Conservation (phyloP, 2,888 invertebrate species). For the Drosophila austrosaltans region DNA sequence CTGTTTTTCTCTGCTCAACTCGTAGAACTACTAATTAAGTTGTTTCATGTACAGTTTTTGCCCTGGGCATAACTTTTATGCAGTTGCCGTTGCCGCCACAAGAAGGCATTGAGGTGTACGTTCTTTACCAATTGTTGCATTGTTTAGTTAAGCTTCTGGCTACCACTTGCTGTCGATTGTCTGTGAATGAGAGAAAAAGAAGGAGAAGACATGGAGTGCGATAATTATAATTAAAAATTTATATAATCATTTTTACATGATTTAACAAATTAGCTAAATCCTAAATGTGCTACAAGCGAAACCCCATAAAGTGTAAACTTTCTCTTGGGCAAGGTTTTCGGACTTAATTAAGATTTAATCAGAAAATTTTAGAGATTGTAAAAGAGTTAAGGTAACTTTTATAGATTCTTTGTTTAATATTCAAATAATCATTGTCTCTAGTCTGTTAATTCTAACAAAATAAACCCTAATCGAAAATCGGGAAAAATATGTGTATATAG, state of each 20-base stretch:
- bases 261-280: conserved; percentile 31
- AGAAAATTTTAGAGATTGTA: too few relatives aligned
- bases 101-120: conserved; percentile 62
- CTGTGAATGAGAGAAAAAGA: conserved; percentile 21
- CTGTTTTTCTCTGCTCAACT: conserved; percentile 49
- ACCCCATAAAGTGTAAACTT: conserved; percentile 17
- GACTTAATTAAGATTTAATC: not conserved
- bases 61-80: conserved; percentile 67
- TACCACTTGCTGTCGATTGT: conserved; percentile 29
- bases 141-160: conserved; percentile 46
- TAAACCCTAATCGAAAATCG: too few relatives aligned
- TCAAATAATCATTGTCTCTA: too few relatives aligned
- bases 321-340: not conserved
- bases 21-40: conserved; percentile 77
- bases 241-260: conserved; percentile 32
- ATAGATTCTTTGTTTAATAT: too few relatives aligned
- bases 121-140: conserved; percentile 66
- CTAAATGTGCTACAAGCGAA: conserved; percentile 12
- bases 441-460: too few relatives aligned
- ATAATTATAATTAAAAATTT: conserved; percentile 52
- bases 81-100: conserved; percentile 52
- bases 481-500: too few relatives aligned
- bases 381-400: too few relatives aligned
- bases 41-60: conserved; percentile 74
- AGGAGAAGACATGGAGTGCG: conserved; percentile 31